A percentile compares a stretch with the other conserved stretches of the same genome.
Conservation (phyloP, 2,888 invertebrate genomes). For the Zhengitettix transpicula region DNA sequence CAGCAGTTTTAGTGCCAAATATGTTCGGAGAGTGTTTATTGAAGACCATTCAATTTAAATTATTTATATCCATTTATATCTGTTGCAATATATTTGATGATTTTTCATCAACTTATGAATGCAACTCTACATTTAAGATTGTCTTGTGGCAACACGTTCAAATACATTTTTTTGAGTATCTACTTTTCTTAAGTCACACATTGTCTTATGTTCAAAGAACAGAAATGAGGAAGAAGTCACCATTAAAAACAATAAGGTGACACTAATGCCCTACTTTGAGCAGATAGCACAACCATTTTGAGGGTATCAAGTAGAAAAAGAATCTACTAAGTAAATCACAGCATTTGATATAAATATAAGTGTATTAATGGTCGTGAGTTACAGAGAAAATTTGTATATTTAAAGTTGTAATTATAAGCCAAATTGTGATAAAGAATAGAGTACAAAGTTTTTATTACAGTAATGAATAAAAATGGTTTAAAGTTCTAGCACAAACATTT, state of each 20-base stretch:
- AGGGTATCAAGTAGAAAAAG: slow-evolving; percentile 13
- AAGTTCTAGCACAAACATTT: no score
- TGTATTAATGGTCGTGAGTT: no score
- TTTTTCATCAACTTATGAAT: slow-evolving; percentile 8
- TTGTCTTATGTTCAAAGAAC: neutral
- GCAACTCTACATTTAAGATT: slow-evolving; percentile 11
- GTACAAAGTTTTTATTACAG: neutral
- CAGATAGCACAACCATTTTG: slow-evolving; percentile 26
- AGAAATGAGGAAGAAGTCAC: slow-evolving; percentile 5
- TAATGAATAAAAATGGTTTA: no score
- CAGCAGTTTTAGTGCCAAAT: no score
- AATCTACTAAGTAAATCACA: slow-evolving; percentile 13
- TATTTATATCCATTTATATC: slow-evolving; percentile 4
- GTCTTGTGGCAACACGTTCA: slow-evolving; percentile 11
- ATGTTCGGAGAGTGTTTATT: no score
- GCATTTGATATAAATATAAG: slow-evolving; percentile 7
- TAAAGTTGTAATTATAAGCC: no score
- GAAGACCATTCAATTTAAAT: neutral
- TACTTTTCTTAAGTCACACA: slow-evolving; percentile 1
- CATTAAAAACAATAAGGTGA: no score
- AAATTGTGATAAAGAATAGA: slow-evolving; percentile 1
- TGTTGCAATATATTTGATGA: slow-evolving; percentile 11
- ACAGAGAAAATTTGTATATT: neutral
- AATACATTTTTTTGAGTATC: slow-evolving; percentile 4
- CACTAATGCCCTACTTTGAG: slow-evolving; percentile 18